Conservation (phyloP, 2,797 vertebrate genomes). For the Gymnothorax reevesii region DNA sequence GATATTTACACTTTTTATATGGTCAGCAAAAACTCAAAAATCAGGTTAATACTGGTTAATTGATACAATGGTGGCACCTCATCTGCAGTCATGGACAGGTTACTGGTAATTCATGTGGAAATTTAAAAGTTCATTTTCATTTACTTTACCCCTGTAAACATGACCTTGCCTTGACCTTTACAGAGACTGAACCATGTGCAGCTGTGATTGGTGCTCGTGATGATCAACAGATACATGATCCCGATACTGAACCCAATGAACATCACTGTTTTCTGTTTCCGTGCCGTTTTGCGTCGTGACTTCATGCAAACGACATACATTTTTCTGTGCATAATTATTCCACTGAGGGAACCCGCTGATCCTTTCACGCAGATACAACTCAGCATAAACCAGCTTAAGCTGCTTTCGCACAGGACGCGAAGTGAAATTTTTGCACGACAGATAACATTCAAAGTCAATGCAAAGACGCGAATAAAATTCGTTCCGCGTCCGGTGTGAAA, state of each 20-base stretch:
- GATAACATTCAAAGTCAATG: too few relatives aligned
- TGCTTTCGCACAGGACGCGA: too few relatives aligned
- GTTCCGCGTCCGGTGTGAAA: too few relatives aligned
- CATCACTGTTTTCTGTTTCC: background rate
- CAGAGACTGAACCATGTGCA: background rate
- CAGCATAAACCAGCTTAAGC: too few relatives aligned
- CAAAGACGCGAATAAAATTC: too few relatives aligned
- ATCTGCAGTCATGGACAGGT: background rate
- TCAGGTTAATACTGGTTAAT: too few relatives aligned
- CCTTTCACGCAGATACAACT: background rate
- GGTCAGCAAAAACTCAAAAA: too few relatives aligned
- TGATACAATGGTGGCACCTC: background rate
- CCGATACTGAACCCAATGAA: background rate
- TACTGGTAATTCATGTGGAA: background rate
- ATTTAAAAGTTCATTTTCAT: background rate
- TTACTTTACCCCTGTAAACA: background rate
- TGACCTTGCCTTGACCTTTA: background rate
- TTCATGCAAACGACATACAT: background rate
- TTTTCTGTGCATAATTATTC: background rate
- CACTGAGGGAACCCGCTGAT: background rate
- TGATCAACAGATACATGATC: background rate
- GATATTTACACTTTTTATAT: too few relatives aligned
- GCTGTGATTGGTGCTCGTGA: background rate
- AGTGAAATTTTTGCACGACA: too few relatives aligned
- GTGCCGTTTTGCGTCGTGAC: background rate